Evolutionary conservation across 2,888 invertebrate genomes (phyloP), one percentile per base, ranked within the genome.

Genomic region (Tipula vernalis): DNA sequence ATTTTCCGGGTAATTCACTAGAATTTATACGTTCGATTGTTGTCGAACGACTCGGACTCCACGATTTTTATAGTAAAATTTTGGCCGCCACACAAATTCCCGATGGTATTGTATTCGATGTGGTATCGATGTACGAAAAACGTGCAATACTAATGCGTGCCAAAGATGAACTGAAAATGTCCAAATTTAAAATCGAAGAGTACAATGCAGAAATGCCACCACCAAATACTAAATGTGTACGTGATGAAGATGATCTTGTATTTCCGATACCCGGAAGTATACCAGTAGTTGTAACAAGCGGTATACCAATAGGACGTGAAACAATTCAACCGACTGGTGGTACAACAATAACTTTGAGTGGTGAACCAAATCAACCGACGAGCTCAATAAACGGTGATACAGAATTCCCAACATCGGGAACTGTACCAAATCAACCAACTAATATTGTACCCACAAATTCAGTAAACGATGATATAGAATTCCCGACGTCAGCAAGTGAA

Each of bases 21-120:
- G 84, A 84, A 84, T 84, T 84, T 15, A 39, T 84, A n/a, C 84
- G 84, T 6, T n/a, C 84, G 10, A n/a, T 84, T n/a, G 84, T 84
- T 39, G 84, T 84, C 10, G 84, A 84, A 84, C 36, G 41, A 3
- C 41, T 84, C 12, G 39, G n/a, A 0, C 39, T 84, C 1, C 13
- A 8, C 5, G 84, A 84, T 84, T 84, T 84, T 6, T 84, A 84
- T 39, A 84, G 8, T 84, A 84, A 84, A 84, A 84, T 84, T 15
- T 39, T 84, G n/a, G 36, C 84, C 3, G 84, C 84, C 12, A 84
- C 5, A 8, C 84, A 36, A 84, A 39, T 39, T 5, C 39, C 39
- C n/a, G 41, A n/a, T n/a, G 84, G 84, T 5, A 84, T 84, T 84
- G 41, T 84, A 15, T 84, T 84, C 41, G 84, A 84, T 15, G 84